Base-by-base conservation (phyloP, 2,113 vertebrate genomes). In the Oreocharis arfaki region DNA sequence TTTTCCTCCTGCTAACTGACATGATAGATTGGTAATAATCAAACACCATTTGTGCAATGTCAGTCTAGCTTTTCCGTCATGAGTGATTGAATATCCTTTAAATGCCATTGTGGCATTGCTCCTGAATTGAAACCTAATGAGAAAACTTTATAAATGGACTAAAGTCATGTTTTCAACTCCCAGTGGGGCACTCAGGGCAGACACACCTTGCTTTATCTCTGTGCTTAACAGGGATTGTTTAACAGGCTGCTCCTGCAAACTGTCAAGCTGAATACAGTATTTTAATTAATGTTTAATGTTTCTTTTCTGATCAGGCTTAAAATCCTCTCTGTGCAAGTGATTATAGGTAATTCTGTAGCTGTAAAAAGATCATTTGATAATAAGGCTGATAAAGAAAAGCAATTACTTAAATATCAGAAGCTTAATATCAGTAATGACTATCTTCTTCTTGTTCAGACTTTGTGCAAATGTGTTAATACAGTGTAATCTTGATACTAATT, bases 11-110 rank as follows among this genome's bases (percentile, higher is more conserved):
- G 90, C 60, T 95, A 91, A 88, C 88, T 67, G 91, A 86, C 91
- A 93, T 95, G 89, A 96, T 93, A 89, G 96, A 97, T 97, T 93
- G 87, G 93, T 86, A 96, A 95, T 95, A 97, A 95, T 97, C 95
- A 96, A 93, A 96, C 78, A 75, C 63, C 67, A 86, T 96, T 95
- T 95, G 94, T 89, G 69, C 84, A 30, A 28, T 92, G 94, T 89
- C 95, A 95, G 73, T 94, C 90, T 86, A 65, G 85, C 60, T 95
- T 83, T 96, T 90, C 94, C 94, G 85, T 88, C 87, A 84, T 56
- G 87, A 93, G 52, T 95, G 92, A 97, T 41, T 93, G 93, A 95
- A 90, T 89, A 93, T 71, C 65, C 80, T 93, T 96, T 96, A 95
- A 97, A 94, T 84, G 94, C 76, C 73, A 61, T 87, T 46, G 56